Conservation (phyloP, 1,140 invertebrate species). For the Homarus americanus region DNA sequence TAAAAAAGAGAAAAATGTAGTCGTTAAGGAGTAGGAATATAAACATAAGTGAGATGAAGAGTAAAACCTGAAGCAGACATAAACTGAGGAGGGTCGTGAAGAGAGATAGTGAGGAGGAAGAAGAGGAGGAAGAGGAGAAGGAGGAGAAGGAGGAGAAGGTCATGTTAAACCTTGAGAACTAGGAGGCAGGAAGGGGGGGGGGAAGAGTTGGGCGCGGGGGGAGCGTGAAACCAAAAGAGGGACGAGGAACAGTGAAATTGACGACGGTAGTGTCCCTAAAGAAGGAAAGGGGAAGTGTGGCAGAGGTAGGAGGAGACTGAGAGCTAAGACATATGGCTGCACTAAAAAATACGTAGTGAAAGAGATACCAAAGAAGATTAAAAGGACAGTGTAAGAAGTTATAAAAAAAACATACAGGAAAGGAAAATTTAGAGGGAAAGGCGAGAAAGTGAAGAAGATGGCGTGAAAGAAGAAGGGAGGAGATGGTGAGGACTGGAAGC, state of each 20-base stretch:
- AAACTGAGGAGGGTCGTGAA: not conserved
- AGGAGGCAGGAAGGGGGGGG: not conserved
- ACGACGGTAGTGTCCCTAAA: no score
- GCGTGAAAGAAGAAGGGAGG: constrained; percentile 6
- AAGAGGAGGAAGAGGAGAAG: not conserved
- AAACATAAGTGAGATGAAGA: not conserved
- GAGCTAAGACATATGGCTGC: not conserved
- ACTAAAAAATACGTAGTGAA: not conserved
- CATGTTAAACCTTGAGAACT: no score
- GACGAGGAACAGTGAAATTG: not conserved
- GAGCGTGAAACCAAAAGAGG: not conserved
- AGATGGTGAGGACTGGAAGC: constrained; percentile 56
- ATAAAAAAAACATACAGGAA: no score
- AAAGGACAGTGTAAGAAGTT: not conserved
- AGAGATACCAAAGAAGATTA: not conserved
- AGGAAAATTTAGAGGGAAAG: not conserved
- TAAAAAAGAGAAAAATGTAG: constrained; percentile 12
- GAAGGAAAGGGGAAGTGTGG: not conserved
- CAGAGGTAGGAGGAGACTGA: not conserved
- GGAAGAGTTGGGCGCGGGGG: not conserved
- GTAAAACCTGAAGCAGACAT: not conserved
- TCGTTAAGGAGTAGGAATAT: not conserved
- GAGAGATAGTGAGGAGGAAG: not conserved
- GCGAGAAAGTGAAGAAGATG: constrained; percentile 3
- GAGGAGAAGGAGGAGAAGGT: not conserved